phyloP scores from a whole-genome alignment of 1,140 invertebrate species.

The Temnothorax longispinosus region DNA sequence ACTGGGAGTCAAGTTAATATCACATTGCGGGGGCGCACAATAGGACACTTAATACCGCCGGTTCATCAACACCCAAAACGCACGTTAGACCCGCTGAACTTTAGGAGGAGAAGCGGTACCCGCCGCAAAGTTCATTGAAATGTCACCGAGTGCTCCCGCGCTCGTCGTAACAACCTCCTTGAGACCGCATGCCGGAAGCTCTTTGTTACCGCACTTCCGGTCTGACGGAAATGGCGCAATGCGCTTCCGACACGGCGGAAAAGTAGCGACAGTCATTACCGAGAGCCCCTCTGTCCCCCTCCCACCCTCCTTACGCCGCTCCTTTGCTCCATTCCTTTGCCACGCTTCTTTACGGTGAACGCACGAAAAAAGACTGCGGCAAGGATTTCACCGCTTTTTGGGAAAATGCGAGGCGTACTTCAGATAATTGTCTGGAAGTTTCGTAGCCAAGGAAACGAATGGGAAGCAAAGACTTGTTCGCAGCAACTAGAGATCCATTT shows the following conservation, averaged over 20 bases:
- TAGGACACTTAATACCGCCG: slow-evolving; percentile 44
- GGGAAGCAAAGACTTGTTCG: not conserved
- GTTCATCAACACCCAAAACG: slow-evolving; percentile 72
- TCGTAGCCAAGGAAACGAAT: slow-evolving; percentile 28
- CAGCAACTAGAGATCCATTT: slow-evolving; percentile 26
- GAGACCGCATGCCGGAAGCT: slow-evolving; percentile 77
- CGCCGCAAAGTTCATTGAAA: slow-evolving; percentile 81
- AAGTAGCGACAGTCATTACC: slow-evolving; percentile 75
- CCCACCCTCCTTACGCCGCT: slow-evolving; percentile 39
- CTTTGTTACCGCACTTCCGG: slow-evolving; percentile 79
- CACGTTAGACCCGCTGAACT: slow-evolving; percentile 76
- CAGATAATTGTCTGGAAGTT: slow-evolving; percentile 53
- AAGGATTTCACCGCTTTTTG: slow-evolving; percentile 48
- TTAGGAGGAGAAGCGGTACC: slow-evolving; percentile 73
- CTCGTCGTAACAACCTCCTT: slow-evolving; percentile 72
- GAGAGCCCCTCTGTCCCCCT: slow-evolving; percentile 34
- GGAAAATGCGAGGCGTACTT: slow-evolving; percentile 37
- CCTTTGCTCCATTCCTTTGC: slow-evolving; percentile 23
- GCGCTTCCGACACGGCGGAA: slow-evolving; percentile 75
- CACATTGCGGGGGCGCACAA: slow-evolving; percentile 21
- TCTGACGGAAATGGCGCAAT: slow-evolving; percentile 76
- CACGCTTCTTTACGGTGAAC: slow-evolving; percentile 10
- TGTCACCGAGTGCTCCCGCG: slow-evolving; percentile 75
- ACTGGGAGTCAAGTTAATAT: slow-evolving; percentile 38
- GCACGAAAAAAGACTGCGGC: not conserved